A percentile compares a stretch with the other conserved stretches of the same genome.
Conservation (phyloP, 2,113 vertebrate species). For the Genyomyrus donnyi region DNA sequence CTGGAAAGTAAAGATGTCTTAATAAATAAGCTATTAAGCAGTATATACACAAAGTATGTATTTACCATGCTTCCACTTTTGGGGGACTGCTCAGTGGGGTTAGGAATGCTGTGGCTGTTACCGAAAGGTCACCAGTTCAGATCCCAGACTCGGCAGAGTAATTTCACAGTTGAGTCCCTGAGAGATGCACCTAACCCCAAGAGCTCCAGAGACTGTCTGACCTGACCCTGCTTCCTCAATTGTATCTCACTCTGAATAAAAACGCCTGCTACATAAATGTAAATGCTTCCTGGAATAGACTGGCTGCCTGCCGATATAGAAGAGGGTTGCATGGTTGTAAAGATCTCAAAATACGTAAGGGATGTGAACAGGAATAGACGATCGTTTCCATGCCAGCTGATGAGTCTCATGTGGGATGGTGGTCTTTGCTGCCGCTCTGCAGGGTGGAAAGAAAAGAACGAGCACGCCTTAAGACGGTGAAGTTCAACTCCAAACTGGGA, state of each 20-base stretch:
- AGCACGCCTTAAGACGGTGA: conserved; percentile 92
- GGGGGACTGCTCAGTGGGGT: background rate
- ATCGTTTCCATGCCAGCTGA: background rate
- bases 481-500: conserved; percentile 89
- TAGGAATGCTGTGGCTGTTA: background rate
- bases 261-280: background rate
- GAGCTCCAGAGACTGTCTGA: background rate
- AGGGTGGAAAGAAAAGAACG: conserved; percentile 95
- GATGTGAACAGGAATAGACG: background rate
- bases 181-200: background rate
- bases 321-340: background rate
- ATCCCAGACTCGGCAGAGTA: background rate
- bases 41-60: background rate
- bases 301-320: background rate
- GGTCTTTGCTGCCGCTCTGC: conserved; percentile 39
- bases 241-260: background rate
- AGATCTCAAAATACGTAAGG: background rate
- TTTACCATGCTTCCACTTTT: background rate
- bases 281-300: background rate
- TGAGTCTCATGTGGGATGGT: background rate
- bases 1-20: background rate
- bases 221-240: background rate
- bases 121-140: background rate
- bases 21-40: background rate
- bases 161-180: background rate